A percentile compares a stretch with the other conserved stretches of the same genome.
These are phyloP conservation scores for Epinephelus coioides DNA, from an alignment of 2,797 vertebrate species.

Conservation along the genomic window DNA sequence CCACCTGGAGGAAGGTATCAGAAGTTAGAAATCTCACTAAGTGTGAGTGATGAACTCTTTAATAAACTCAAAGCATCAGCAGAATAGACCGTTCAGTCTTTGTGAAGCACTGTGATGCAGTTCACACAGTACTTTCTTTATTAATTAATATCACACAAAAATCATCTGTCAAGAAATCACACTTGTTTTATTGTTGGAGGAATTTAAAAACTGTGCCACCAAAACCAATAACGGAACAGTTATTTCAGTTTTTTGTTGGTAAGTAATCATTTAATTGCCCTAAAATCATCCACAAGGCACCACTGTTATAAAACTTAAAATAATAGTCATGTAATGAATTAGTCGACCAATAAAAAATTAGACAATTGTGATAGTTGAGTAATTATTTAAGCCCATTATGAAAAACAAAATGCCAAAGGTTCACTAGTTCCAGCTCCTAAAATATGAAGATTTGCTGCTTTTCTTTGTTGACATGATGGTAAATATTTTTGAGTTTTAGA, in stretches of 20 bases:
- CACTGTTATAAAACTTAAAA: neutral
- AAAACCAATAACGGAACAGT: neutral
- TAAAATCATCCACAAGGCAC: neutral
- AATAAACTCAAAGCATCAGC: neutral
- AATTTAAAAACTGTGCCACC: neutral
- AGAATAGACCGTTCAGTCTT: too few species aligned
- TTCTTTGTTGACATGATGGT: neutral
- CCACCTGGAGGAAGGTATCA: slow-evolving; percentile 86
- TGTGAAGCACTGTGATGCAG: neutral
- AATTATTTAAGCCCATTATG: neutral
- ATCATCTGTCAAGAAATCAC: neutral
- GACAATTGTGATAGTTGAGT: neutral
- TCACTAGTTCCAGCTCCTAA: neutral
- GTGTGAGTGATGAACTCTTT: neutral
- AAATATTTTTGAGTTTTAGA: neutral
- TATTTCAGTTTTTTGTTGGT: neutral
- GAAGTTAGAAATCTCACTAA: neutral
- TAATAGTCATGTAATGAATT: too few species aligned
- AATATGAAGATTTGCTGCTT: neutral
- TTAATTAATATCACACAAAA: neutral
- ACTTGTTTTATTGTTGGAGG: neutral
- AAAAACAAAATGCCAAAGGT: neutral
- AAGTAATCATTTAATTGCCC: neutral
- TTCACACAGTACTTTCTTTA: neutral
- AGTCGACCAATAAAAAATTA: neutral